These are phyloP conservation scores for Eupithecia pulchellata DNA, from an alignment of 2,888 invertebrate species.

Conservation along the genomic window DNA sequence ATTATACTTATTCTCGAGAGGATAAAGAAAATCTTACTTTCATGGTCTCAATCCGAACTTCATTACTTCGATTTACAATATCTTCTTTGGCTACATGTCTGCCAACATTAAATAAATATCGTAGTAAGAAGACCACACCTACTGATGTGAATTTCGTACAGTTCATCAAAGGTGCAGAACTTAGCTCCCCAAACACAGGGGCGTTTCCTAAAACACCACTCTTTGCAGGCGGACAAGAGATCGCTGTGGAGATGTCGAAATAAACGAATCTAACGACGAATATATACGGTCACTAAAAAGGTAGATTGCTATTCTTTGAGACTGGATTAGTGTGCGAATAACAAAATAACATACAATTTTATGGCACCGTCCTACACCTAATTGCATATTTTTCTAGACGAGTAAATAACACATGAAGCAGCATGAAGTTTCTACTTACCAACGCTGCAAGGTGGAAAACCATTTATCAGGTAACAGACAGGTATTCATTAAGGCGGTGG, in stretches of 20 bases:
- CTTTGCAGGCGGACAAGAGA: background rate
- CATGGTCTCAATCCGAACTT: background rate
- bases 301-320: background rate
- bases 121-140: background rate
- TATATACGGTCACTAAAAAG: background rate
- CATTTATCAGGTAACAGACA: too few relatives aligned
- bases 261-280: background rate
- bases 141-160: too few relatives aligned
- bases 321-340: background rate
- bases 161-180: too few relatives aligned
- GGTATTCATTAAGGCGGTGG: too few relatives aligned
- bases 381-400: background rate
- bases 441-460: too few relatives aligned
- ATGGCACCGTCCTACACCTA: background rate
- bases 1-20: background rate
- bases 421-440: too few relatives aligned
- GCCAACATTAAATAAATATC: background rate
- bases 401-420: too few relatives aligned
- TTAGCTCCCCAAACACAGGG: background rate
- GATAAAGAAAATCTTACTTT: background rate
- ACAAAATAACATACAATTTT: background rate
- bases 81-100: background rate
- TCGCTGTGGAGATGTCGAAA: background rate
- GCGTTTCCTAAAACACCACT: background rate
- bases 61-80: too few relatives aligned